Evolutionary conservation across 2,888 invertebrate genomes (phyloP).

Genomic region (Drosophila acutilabella): DNA sequence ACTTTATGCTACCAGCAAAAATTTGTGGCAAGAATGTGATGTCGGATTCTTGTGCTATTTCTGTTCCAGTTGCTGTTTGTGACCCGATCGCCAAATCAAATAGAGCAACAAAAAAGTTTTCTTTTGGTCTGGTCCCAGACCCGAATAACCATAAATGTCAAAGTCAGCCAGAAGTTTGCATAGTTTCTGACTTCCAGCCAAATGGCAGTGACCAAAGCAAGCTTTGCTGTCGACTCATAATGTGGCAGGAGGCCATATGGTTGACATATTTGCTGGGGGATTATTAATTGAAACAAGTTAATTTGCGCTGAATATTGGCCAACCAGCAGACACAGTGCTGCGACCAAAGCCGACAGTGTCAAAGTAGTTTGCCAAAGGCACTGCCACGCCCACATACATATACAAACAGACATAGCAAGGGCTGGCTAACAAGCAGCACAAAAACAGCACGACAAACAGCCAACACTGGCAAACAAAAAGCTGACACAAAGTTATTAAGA

Average conservation of each 20-base stretch:
- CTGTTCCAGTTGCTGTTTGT: neutral
- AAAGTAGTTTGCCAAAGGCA: conserved; percentile 68
- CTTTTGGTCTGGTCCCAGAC: conserved; percentile 41
- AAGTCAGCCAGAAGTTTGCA: conserved; percentile 80
- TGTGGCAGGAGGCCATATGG: conserved; percentile 55
- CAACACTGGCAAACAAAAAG: conserved; percentile 69
- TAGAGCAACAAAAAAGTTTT: conserved; percentile 66
- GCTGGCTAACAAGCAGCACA: conserved; percentile 54
- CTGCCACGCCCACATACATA: conserved; percentile 49
- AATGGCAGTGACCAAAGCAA: conserved; percentile 37
- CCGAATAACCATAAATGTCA: conserved; percentile 82
- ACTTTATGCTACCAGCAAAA: conserved; percentile 53
- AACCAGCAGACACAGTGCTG: conserved; percentile 40
- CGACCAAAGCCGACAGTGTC: conserved; percentile 57
- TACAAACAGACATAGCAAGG: conserved; percentile 6
- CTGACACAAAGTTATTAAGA: conserved; percentile 76
- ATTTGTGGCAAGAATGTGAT: conserved; percentile 4
- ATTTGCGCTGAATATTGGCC: conserved; percentile 81
- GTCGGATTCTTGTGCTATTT: neutral
- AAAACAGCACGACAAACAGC: conserved; percentile 58
- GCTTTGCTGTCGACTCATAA: conserved; percentile 16
- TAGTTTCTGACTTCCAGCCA: conserved; percentile 78
- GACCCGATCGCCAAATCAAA: conserved; percentile 65
- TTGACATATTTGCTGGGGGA: conserved; percentile 84
- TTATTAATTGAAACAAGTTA: conserved; percentile 85